These are phyloP conservation scores for Neoniphon sammara DNA, from an alignment of 2,797 vertebrate genomes.

Conservation along the genomic window DNA sequence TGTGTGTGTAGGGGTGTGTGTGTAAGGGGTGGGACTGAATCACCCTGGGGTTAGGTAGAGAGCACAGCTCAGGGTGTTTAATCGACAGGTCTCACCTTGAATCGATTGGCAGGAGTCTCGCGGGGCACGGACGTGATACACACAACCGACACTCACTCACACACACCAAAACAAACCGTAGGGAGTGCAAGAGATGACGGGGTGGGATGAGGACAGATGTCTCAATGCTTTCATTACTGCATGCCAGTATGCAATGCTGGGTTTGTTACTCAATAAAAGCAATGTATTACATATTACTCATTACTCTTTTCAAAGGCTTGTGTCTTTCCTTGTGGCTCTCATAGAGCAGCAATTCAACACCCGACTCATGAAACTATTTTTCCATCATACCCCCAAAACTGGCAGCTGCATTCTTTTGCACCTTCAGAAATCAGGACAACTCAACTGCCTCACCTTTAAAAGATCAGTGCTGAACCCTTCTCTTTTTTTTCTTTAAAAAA, in stretches of 20 bases:
- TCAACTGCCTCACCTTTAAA: background rate
- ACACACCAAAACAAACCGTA: constrained; percentile 75
- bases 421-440: background rate
- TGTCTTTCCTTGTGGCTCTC: background rate
- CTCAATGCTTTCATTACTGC: constrained; percentile 56
- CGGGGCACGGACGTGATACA: constrained; percentile 76
- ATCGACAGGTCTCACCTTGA: constrained; percentile 83
- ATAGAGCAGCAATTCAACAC: background rate
- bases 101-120: constrained; percentile 76
- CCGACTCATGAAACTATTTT: background rate
- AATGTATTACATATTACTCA: constrained; percentile 24
- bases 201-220: constrained; percentile 47
- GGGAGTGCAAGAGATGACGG: constrained; percentile 50
- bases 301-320: background rate
- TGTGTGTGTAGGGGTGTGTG: constrained; percentile 50
- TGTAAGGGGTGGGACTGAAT: constrained; percentile 69
- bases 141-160: constrained; percentile 72
- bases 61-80: constrained; percentile 81
- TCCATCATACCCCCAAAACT: too few relatives aligned
- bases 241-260: constrained; percentile 39
- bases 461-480: background rate
- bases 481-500: too few relatives aligned
- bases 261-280: constrained; percentile 24
- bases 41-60: constrained; percentile 77
- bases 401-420: background rate